Percentiles rank a stretch among this genome's conserved stretches.
Conservation (phyloP, 1,140 invertebrate genomes). For the Apis florea region DNA sequence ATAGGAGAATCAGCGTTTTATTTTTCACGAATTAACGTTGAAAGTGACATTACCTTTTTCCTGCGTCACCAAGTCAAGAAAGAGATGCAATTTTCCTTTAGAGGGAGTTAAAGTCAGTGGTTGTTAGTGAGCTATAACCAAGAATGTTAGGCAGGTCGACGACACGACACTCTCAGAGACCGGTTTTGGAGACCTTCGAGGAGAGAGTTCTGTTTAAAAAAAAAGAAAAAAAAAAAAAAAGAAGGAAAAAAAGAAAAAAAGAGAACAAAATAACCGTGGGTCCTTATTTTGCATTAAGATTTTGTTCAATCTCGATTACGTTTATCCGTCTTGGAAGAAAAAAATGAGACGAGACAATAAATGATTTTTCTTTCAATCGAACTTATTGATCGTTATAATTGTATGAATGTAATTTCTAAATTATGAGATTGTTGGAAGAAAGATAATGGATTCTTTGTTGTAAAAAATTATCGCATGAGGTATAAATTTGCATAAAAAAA, state of each 20-base stretch:
- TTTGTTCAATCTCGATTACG: conserved; percentile 11
- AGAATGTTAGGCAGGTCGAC: conserved; percentile 70
- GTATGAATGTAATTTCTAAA: not conserved
- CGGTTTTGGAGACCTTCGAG: conserved; percentile 67
- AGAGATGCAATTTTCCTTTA: conserved; percentile 27
- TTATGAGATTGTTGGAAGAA: not conserved
- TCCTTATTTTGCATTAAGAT: conserved; percentile 40
- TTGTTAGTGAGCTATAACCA: conserved; percentile 59
- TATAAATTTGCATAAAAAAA: not conserved
- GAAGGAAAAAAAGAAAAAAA: conserved; percentile 57
- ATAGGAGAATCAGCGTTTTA: not conserved
- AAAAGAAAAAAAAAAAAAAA: conserved; percentile 56
- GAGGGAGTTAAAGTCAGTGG: conserved; percentile 33
- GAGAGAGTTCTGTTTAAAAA: conserved; percentile 53
- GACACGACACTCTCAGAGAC: conserved; percentile 61
- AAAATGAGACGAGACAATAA: not conserved
- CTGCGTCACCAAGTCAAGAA: not conserved
- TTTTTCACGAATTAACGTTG: not conserved
- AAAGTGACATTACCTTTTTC: not conserved
- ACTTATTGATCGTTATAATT: not conserved
- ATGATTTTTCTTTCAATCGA: not conserved
- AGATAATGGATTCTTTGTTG: not conserved
- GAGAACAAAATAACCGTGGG: conserved; percentile 42
- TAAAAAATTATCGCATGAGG: too few relatives aligned
- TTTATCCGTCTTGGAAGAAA: not conserved